Evolutionary conservation across 1,140 invertebrate genomes (phyloP), one percentile per base, ranked within the genome.

Genomic region (Pseudomyrmex sp.): DNA sequence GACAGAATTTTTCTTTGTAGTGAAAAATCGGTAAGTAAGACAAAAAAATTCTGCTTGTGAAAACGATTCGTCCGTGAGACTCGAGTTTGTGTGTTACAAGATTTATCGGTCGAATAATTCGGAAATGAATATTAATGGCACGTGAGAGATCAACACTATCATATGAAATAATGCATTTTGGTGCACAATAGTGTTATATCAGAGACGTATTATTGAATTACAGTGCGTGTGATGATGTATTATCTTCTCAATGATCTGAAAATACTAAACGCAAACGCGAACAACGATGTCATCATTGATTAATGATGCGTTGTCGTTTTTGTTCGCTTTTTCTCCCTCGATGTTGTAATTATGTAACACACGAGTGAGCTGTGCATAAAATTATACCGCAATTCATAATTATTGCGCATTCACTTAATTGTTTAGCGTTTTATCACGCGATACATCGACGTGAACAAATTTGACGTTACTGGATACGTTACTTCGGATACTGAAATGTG

Each of bases 351-450:
- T 66, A 77, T 54, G 62, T 76, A 65, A 52, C 12, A 59, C 46
- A 80, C 56, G 56, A 72, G 66, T 46, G 56, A 80, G 20, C 20
- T 59, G 35, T 35, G 66, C 44, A 80, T 80, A 72, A 80, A 80
- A 44, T 70, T 52, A 26, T 26, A 80, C 15, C 56, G 56, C 76
- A 72, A 80, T 59, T 8, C 56, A 58, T 70, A 80, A 80, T 80
- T 80, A 72, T 72, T 72, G n/a, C 54, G 65, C 76, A 61, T 52
- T 80, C 54, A 80, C 66, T 80, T 80, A 80, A 80, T 80, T 80
- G 54, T 54, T 35, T 72, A 61, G 15, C 76, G 46, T 80, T 80
- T 80, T 80, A 80, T 80, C n/a, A 3, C 76, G 56, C 50, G 70
- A 72, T 48, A 50, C 59, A 59, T 79, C 58, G 54, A 70, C 35